phyloP scores from a whole-genome alignment of 2,113 vertebrate species.

The Suricata suricatta region DNA sequence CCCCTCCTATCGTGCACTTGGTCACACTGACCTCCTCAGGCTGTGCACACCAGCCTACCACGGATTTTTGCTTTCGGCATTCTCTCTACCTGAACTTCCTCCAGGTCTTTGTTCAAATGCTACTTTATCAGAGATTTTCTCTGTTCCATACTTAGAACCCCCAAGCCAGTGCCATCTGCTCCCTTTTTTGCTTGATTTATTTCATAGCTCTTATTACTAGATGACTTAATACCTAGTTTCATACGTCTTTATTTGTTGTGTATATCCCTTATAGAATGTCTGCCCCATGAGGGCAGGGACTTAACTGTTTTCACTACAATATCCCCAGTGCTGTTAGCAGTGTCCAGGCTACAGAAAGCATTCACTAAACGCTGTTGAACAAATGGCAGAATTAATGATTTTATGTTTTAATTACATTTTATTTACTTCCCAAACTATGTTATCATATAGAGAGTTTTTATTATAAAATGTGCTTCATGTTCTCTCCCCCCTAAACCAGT shows the following conservation, averaged over 20 bases:
- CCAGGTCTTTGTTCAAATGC: not conserved
- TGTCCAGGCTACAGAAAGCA: not conserved
- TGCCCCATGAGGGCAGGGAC: not conserved
- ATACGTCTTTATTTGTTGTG: not conserved
- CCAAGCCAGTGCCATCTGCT: not conserved
- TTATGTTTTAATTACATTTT: not conserved
- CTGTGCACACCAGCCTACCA: fast-evolving
- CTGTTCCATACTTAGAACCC: not conserved
- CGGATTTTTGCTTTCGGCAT: not conserved
- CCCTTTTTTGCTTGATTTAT: not conserved
- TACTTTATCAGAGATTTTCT: not conserved
- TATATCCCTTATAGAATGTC: not conserved
- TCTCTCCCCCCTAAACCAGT: not conserved
- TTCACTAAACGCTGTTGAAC: not conserved
- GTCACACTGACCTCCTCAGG: fast-evolving
- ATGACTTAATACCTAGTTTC: not conserved
- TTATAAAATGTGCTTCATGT: not conserved
- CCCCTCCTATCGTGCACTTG: not conserved
- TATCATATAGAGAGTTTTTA: not conserved
- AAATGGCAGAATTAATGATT: not conserved
- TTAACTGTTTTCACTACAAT: not conserved
- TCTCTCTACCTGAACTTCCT: not conserved
- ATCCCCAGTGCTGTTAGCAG: not conserved
- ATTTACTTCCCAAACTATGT: constrained; percentile 6
- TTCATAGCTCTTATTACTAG: not conserved